These are phyloP conservation scores for Gryllus bimaculatus DNA, from an alignment of 1,140 invertebrate species.

Conservation along the genomic window DNA sequence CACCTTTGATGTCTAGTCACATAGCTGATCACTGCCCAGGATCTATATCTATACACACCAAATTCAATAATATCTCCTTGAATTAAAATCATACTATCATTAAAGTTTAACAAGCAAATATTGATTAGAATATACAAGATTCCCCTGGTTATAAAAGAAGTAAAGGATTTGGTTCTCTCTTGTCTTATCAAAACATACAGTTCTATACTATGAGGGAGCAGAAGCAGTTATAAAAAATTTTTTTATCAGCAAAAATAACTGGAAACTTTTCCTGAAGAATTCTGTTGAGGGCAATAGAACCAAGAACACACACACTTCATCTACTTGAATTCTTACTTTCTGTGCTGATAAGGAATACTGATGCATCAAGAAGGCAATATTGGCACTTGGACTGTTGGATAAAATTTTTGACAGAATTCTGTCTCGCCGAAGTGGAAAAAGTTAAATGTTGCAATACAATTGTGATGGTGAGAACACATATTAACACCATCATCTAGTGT, in stretches of 20 bases:
- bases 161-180: slow-evolving; percentile 12
- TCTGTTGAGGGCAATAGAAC: not conserved
- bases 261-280: slow-evolving; percentile 10
- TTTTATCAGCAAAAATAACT: slow-evolving; percentile 17
- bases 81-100: not conserved
- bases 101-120: slow-evolving; percentile 12
- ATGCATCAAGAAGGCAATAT: slow-evolving; percentile 19
- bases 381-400: slow-evolving; percentile 21
- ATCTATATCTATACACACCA: not conserved
- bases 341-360: slow-evolving; percentile 1
- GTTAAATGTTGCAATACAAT: not conserved
- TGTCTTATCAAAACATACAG: slow-evolving; percentile 12
- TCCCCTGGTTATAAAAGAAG: slow-evolving; percentile 10
- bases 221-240: slow-evolving; percentile 15
- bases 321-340: slow-evolving; percentile 9
- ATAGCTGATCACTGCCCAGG: not conserved
- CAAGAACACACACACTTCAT: slow-evolving; percentile 12
- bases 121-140: slow-evolving; percentile 15
- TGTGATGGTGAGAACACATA: not conserved
- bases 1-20: not conserved
- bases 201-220: slow-evolving; percentile 7
- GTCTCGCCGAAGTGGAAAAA: not conserved
- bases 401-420: slow-evolving; percentile 7
- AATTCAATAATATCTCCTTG: not conserved
- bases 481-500: not conserved